Evolutionary conservation across 2,888 invertebrate genomes (phyloP), one percentile per base, ranked within the genome.

Genomic region (Spodoptera picta): DNA sequence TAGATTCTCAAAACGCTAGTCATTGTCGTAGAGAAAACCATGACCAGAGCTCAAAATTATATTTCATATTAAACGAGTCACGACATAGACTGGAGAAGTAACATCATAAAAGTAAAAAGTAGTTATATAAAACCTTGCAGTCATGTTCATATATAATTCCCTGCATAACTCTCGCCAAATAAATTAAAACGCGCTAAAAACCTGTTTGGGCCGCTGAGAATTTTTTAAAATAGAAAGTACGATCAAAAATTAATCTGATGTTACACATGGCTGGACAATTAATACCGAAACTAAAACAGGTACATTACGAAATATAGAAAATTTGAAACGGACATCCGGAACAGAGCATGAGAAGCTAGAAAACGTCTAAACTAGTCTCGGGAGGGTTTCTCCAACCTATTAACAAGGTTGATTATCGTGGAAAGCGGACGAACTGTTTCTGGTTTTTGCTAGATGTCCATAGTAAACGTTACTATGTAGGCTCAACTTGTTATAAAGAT

Each of bases 391-490:
- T 92, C 93, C 91, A 88, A 89, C 90, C 91, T 88, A 90, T 92
- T 91, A 92, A 93, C 87, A 87, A 90, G 90, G 69, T 76, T 76
- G 79, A 90, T 90, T 90, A 90, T 87, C 84, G 89, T 91, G 90
- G 92, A 94, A 94, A 94, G 93, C 92, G 86, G 90, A 78, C 84
- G 79, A 83, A 80, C 81, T 80, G 82, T 83, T 85, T 88, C 92
- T 87, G 90, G 92, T 93, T 94, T 92, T 93, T 94, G 88, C 92
- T 85, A 90, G 87, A 88, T 88, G 87, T 84, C 89, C 89, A 87
- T 88, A 89, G 86, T 84, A 88, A 83, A 53, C 61, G 67, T 58
- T 53, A 85, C 86, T 88, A 90, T 90, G 90, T 90, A 89, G 92
- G 88, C 88, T 85, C 77, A 84, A 90, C 91, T 88, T 86, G 93